Conservation (phyloP, 2,888 invertebrate genomes). For the Cephalotes varians region DNA sequence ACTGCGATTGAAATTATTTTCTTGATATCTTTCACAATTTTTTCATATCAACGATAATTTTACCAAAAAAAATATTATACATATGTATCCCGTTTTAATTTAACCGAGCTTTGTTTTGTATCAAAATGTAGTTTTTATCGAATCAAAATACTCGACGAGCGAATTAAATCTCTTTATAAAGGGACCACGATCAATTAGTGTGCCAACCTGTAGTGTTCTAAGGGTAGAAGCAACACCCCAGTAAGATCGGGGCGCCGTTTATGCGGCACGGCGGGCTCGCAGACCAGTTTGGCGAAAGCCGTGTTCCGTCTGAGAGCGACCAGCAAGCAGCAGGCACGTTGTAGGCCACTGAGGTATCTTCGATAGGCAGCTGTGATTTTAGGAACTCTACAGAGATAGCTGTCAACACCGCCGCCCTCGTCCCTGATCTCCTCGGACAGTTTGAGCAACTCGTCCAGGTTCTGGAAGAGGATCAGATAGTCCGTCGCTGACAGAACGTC, state of each 20-base stretch:
- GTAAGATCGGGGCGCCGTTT: slow-evolving; percentile 93
- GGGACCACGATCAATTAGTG: slow-evolving; percentile 1
- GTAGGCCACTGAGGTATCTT: slow-evolving; percentile 93
- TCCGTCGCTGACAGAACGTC: slow-evolving; percentile 92
- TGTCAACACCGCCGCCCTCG: slow-evolving; percentile 88
- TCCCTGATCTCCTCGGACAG: slow-evolving; percentile 94
- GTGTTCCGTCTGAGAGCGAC: slow-evolving; percentile 89
- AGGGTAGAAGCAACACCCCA: slow-evolving; percentile 93
- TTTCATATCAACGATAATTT: neutral
- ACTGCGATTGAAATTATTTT: neutral
- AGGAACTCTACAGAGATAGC: slow-evolving; percentile 91
- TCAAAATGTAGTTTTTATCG: neutral
- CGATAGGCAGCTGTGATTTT: slow-evolving; percentile 92
- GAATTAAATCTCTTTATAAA: neutral
- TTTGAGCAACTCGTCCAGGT: slow-evolving; percentile 93
- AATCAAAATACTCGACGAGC: neutral
- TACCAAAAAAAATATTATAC: neutral
- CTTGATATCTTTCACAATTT: neutral
- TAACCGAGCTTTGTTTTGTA: neutral
- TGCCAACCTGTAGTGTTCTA: slow-evolving; percentile 91
- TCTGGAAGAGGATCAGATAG: slow-evolving; percentile 93
- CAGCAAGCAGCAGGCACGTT: slow-evolving; percentile 94
- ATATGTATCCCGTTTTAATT: neutral
- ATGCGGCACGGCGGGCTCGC: slow-evolving; percentile 93
- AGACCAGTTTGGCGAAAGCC: slow-evolving; percentile 93